Conservation (phyloP, 1,140 invertebrate species). For the Himalopsyche phryganea region DNA sequence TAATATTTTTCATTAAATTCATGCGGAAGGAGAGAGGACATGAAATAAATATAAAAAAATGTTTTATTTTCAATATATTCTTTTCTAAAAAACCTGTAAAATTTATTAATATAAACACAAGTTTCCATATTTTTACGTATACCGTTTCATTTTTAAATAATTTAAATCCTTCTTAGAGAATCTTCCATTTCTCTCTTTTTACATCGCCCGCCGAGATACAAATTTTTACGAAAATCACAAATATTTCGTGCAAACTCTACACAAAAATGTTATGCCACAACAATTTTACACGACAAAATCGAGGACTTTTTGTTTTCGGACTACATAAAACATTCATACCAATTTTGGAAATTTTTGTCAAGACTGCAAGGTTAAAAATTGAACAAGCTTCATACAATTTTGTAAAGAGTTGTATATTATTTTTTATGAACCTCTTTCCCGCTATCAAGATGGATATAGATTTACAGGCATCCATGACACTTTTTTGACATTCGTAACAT, state of each 20-base stretch:
- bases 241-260: background rate
- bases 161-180: conserved; percentile 19
- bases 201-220: conserved; percentile 10
- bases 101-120: conserved; percentile 32
- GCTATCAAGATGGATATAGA: too few species aligned
- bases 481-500: too few species aligned
- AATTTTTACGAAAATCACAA: conserved; percentile 5
- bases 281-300: background rate
- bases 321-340: background rate
- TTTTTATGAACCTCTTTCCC: too few species aligned
- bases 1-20: too few species aligned
- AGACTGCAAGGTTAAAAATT: too few species aligned
- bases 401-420: too few species aligned
- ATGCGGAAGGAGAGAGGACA: too few species aligned
- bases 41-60: conserved; percentile 8
- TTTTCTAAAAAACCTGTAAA: conserved; percentile 35
- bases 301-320: background rate
- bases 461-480: too few species aligned
- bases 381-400: too few species aligned
- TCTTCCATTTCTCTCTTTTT: conserved; percentile 1
- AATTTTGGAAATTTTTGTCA: too few species aligned
- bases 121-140: conserved; percentile 32
- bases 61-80: conserved; percentile 24
- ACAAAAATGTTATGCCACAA: conserved; percentile 1
- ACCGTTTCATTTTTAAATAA: conserved; percentile 28